phyloP scores from a whole-genome alignment of 2,113 vertebrate species.

The Poeciliopsis turrubarensis region DNA sequence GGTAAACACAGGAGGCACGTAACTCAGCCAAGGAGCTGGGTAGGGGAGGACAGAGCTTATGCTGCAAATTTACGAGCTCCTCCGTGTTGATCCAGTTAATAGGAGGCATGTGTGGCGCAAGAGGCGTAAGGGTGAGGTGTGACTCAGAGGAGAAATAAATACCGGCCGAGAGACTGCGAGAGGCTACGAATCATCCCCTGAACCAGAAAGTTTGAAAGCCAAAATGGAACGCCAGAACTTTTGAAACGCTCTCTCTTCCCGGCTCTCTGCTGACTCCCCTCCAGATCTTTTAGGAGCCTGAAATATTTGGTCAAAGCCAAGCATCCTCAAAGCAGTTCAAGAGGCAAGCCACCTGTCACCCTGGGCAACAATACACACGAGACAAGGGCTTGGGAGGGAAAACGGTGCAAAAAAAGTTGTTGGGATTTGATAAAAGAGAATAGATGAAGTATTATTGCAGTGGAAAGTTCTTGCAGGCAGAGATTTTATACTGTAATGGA shows the following conservation, averaged over 20 bases:
- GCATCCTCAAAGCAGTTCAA: conserved; percentile 11
- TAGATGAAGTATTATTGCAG: background rate
- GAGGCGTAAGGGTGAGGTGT: conserved; percentile 38
- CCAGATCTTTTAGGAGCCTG: background rate
- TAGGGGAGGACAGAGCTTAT: conserved; percentile 9
- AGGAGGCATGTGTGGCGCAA: conserved; percentile 52
- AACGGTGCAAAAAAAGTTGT: background rate
- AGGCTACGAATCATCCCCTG: conserved; percentile 3
- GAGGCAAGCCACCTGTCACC: background rate
- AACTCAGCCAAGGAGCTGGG: conserved; percentile 30
- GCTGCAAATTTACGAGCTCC: conserved; percentile 24
- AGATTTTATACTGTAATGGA: no score
- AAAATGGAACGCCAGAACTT: conserved; percentile 12
- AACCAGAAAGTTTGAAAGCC: background rate
- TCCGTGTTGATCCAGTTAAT: conserved; percentile 53
- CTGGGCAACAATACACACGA: background rate
- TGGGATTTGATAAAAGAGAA: background rate
- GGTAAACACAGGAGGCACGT: conserved; percentile 36
- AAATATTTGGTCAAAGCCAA: conserved; percentile 27
- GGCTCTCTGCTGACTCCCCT: conserved; percentile 55
- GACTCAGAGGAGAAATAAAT: conserved; percentile 41
- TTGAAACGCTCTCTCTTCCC: conserved; percentile 10
- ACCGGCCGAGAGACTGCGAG: background rate
- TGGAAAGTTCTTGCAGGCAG: background rate
- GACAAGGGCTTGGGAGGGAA: background rate